Percentiles rank a stretch among this genome's conserved stretches.
Conservation (phyloP, 92 coral and sea anemone genomes). For the Umimayanthus chanpuru region DNA sequence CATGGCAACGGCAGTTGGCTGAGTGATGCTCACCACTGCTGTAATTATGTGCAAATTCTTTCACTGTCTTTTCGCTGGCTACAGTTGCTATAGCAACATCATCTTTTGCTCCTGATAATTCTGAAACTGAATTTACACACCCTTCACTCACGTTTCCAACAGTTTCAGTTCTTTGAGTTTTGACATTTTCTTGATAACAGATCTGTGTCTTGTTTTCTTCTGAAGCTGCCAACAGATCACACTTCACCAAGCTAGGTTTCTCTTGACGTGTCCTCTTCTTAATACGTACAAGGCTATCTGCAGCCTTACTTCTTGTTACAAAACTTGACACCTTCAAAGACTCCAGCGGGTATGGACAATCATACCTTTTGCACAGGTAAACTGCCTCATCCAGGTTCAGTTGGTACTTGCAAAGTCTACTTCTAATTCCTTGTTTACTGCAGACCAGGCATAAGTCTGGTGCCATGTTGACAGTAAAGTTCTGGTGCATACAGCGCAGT, state of each 20-base stretch:
- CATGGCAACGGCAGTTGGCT: not conserved
- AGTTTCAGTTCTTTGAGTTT: not conserved
- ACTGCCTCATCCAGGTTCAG: slow-evolving; percentile 35
- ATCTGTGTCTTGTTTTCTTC: not conserved
- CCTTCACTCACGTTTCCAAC: not conserved
- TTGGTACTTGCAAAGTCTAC: slow-evolving; percentile 13
- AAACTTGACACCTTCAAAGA: slow-evolving; percentile 5
- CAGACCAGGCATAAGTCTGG: not conserved
- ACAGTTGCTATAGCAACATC: not conserved
- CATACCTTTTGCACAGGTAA: slow-evolving; percentile 15
- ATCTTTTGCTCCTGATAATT: too few species aligned
- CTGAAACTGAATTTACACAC: too few species aligned
- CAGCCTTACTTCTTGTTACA: not conserved
- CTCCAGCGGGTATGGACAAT: slow-evolving; percentile 17
- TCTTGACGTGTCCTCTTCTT: not conserved
- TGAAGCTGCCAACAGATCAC: not conserved
- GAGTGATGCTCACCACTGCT: not conserved
- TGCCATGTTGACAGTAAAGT: not conserved
- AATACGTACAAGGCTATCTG: not conserved
- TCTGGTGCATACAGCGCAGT: too few species aligned
- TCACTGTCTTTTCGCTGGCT: not conserved
- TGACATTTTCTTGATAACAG: too few species aligned
- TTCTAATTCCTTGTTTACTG: not conserved
- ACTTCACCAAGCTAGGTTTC: too few species aligned
- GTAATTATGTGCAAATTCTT: not conserved